Percentiles rank a stretch among this genome's conserved stretches.
These are phyloP conservation scores for Hypanus sabinus DNA, from an alignment of 2,113 vertebrate genomes.

Conservation along the genomic window DNA sequence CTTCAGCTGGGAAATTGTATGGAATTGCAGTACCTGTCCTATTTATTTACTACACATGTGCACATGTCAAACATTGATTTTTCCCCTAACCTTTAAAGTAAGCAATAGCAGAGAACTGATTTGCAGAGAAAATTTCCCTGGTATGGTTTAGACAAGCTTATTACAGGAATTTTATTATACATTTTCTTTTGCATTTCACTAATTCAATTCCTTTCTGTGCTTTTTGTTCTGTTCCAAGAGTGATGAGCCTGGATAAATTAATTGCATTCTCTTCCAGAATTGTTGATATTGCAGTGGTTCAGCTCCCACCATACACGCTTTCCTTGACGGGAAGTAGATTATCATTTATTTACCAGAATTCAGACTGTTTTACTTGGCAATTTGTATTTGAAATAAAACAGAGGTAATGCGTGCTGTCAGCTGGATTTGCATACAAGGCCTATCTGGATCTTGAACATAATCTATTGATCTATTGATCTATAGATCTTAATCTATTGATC, in stretches of 20 bases:
- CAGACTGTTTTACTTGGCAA: background rate
- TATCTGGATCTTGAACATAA: background rate
- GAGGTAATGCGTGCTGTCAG: background rate
- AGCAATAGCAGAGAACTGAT: background rate
- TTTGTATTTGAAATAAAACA: background rate
- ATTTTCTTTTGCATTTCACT: background rate
- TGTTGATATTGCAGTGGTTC: too few relatives aligned
- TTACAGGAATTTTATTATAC: background rate
- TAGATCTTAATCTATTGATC: background rate
- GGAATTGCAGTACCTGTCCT: background rate
- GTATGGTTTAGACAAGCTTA: background rate
- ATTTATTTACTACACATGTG: too few relatives aligned
- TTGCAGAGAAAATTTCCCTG: background rate
- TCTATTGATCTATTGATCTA: slow-evolving; percentile 6
- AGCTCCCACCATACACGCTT: background rate
- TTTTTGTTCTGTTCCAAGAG: background rate
- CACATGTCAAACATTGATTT: background rate
- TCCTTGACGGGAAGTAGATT: background rate
- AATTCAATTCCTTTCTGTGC: background rate
- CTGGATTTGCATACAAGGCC: background rate
- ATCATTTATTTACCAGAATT: background rate
- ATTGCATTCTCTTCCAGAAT: too few relatives aligned
- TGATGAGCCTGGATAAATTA: too few relatives aligned
- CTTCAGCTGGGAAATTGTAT: background rate
- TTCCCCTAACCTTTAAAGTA: background rate